These are phyloP conservation scores for Nemoura dubitans DNA, from an alignment of 2,888 invertebrate genomes.

Conservation along the genomic window DNA sequence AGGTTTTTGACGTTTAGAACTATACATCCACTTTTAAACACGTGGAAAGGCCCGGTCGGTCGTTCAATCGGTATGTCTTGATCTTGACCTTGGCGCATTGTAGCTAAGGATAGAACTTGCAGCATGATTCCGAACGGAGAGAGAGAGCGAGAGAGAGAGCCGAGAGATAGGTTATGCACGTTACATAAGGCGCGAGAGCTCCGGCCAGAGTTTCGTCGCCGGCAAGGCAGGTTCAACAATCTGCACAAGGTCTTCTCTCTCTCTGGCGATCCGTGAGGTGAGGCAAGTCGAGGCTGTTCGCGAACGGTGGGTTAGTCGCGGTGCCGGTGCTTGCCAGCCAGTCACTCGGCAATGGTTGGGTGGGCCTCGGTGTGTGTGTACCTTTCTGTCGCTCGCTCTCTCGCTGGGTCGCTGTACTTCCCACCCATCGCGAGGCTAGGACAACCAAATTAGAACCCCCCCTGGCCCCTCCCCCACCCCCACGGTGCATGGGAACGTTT, in stretches of 20 bases:
- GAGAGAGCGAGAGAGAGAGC: too few relatives aligned
- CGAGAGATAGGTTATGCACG: constrained; percentile 23
- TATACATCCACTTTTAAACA: neutral
- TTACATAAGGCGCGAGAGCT: neutral
- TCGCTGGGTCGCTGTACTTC: too few relatives aligned
- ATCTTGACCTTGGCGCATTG: neutral
- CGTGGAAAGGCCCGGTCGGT: neutral
- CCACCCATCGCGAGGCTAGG: too few relatives aligned
- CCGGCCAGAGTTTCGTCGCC: neutral
- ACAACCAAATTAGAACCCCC: neutral
- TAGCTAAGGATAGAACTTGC: neutral
- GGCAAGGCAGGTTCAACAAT: neutral
- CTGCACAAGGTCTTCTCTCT: neutral
- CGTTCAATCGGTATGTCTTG: neutral
- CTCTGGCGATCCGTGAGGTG: neutral
- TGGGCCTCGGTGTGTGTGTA: neutral
- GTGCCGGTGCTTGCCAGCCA: neutral
- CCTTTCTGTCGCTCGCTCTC: neutral
- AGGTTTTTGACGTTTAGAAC: neutral
- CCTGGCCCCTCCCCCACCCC: too few relatives aligned
- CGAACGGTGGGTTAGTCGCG: too few relatives aligned
- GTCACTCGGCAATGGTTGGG: neutral
- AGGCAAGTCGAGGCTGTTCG: neutral
- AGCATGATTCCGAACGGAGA: neutral
- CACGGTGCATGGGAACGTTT: neutral